Conservation (phyloP, 2,888 invertebrate species). For the Cordilura impudica region DNA sequence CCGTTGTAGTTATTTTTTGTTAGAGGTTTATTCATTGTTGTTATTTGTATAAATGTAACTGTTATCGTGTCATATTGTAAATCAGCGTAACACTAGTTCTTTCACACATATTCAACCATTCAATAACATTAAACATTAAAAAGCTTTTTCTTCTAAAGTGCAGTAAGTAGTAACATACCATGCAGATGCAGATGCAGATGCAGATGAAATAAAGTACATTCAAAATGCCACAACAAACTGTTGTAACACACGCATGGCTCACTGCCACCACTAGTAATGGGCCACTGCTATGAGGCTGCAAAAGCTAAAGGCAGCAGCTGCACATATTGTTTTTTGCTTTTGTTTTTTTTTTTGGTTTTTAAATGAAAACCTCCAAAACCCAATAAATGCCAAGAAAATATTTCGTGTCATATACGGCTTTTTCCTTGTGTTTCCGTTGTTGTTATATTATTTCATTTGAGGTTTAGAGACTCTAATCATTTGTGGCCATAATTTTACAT, state of each 20-base stretch:
- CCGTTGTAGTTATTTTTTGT: slow-evolving; percentile 26
- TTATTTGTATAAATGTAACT: slow-evolving; percentile 65
- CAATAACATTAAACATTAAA: slow-evolving; percentile 43
- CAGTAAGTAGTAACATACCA: not conserved
- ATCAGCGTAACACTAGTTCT: slow-evolving; percentile 62
- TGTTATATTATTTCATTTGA: not conserved
- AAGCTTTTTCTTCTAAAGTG: slow-evolving; percentile 9
- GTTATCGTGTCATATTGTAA: slow-evolving; percentile 63
- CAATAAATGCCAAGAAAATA: slow-evolving; percentile 15
- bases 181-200: slow-evolving; percentile 42
- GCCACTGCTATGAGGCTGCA: slow-evolving; percentile 43
- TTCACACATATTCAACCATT: slow-evolving; percentile 58
- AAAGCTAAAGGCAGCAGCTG: slow-evolving; percentile 41
- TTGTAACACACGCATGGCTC: slow-evolving; percentile 51
- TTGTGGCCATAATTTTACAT: slow-evolving; percentile 59
- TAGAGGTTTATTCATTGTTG: slow-evolving; percentile 40
- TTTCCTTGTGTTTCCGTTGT: not conserved
- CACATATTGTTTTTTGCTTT: slow-evolving; percentile 13
- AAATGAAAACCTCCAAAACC: no score
- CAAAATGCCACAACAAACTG: slow-evolving; percentile 62
- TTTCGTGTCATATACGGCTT: slow-evolving; percentile 39
- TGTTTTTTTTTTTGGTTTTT: no score
- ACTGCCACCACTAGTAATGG: slow-evolving; percentile 37
- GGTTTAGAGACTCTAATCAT: slow-evolving; percentile 45
- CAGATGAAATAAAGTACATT: slow-evolving; percentile 53